Evolutionary conservation across 2,888 invertebrate species (phyloP), one percentile per base, ranked within the genome.

Genomic region (Biston stratarius): DNA sequence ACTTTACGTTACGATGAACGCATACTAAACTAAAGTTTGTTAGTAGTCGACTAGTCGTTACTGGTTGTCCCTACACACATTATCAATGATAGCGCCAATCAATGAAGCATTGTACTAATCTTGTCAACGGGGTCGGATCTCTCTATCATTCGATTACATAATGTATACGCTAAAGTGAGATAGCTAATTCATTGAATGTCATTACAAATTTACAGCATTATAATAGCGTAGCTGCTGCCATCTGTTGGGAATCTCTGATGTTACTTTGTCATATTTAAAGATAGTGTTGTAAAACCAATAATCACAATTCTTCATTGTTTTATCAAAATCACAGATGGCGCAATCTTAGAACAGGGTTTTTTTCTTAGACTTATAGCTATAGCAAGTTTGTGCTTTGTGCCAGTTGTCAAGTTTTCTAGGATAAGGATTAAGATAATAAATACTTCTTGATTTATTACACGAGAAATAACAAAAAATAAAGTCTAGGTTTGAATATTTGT

Each of bases 131-230:
- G 65, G 64, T 81, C 77, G 76, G 76, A 70, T 75, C 69, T 90
- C 90, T 88, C 90, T 84, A 73, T 91, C 81, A 60, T 72, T 70
- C 85, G 58, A 53, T 44, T n/a, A 36, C 12, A 42, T 56, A 64
- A 52, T 34, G 1, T 57, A 53, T 49, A 8, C 11, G 40, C 11
- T n/a, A 15, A 36, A 63, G 40, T 38, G 66, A 61, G 53, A 52
- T 55, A 61, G 65, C 72, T 77, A 74, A 74, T 77, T 60, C 80
- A 80, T 75, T 76, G 58, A 47, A 51, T 65, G 58, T 49, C 58
- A 58, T 73, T 73, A 73, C 60, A 69, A 67, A 71, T 75, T 76
- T 38, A 69, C 67, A 72, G 69, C 49, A 66, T 74, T 70, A 71
- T 64, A 48, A 6, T 56, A 7, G 14, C 49, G 34, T 55, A 56